Conservation (phyloP, 2,888 invertebrate genomes). For the Kryphioiulus occultus region DNA sequence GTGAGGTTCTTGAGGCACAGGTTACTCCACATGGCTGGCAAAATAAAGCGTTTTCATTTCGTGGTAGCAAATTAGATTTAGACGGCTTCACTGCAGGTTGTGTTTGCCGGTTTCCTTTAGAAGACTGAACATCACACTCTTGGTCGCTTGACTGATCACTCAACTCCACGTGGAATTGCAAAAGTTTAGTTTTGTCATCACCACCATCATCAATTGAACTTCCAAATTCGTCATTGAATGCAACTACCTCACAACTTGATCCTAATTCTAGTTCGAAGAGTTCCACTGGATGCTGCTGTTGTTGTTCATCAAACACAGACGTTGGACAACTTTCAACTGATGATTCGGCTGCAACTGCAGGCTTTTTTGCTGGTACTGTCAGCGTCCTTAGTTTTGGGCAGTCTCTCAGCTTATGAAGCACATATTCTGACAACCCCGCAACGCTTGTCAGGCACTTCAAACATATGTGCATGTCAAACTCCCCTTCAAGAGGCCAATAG, state of each 20-base stretch:
- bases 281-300: background rate
- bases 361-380: background rate
- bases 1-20: background rate
- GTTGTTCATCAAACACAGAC: background rate
- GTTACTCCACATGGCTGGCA: background rate
- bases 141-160: background rate
- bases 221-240: background rate
- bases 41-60: background rate
- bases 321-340: background rate
- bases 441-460: conserved; percentile 85
- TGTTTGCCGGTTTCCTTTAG: background rate
- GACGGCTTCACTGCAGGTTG: background rate
- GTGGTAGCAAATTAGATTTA: background rate
- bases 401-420: conserved; percentile 78
- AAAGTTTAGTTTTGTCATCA: background rate
- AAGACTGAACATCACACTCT: background rate
- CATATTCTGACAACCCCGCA: conserved; percentile 82
- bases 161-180: background rate
- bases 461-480: conserved; percentile 80
- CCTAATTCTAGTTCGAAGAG: background rate
- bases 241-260: background rate
- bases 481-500: background rate
- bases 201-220: background rate
- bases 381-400: conserved; percentile 63
- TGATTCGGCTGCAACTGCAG: background rate